Evolutionary conservation across 2,797 vertebrate genomes (phyloP).

Genomic region (Brachyrhaphis roseni): DNA sequence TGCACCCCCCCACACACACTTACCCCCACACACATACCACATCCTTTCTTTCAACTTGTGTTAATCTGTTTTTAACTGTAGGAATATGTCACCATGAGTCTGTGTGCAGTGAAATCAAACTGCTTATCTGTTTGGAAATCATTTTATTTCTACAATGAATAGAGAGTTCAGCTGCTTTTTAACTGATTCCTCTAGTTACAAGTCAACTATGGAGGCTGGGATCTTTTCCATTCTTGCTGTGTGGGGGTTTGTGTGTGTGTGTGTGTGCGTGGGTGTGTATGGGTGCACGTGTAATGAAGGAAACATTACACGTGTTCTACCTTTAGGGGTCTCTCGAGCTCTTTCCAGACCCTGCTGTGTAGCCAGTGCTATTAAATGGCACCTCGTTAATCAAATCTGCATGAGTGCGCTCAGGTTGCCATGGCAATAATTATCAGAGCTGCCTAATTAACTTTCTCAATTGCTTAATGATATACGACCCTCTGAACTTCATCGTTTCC

Average conservation of each 20-base stretch:
- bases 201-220: not conserved
- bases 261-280: not conserved
- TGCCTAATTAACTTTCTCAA: constrained; percentile 87
- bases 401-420: constrained; percentile 84
- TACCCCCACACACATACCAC: constrained; percentile 1
- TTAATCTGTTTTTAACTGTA: not conserved
- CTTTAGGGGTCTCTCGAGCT: constrained; percentile 78
- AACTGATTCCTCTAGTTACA: not conserved
- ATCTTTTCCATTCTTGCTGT: not conserved
- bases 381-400: constrained; percentile 86
- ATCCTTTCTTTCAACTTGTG: constrained; percentile 20
- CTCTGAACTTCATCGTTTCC: constrained; percentile 78
- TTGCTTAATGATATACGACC: constrained; percentile 87
- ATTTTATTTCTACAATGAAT: not conserved
- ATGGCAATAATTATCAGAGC: constrained; percentile 87
- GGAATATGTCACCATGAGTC: not conserved
- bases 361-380: constrained; percentile 73
- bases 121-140: not conserved
- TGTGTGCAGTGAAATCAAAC: not conserved
- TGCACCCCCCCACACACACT: not conserved
- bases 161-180: not conserved
- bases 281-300: constrained; percentile 9
- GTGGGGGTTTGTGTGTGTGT: not conserved
- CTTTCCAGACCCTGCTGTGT: constrained; percentile 53
- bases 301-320: constrained; percentile 47